These are phyloP conservation scores for Melikaiella ostensackeni DNA, from an alignment of 2,888 invertebrate genomes.

Conservation along the genomic window DNA sequence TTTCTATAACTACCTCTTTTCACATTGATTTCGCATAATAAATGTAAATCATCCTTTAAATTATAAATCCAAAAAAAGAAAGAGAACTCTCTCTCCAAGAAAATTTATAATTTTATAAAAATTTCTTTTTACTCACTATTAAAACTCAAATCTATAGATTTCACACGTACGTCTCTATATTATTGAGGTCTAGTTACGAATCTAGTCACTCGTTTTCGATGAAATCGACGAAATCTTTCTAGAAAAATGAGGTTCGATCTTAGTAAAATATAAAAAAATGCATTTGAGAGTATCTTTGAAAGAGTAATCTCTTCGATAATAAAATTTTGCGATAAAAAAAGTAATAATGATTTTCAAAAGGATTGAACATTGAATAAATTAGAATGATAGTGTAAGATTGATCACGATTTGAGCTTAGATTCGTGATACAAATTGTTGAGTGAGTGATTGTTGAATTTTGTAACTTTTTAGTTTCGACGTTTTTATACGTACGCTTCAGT, in stretches of 20 bases:
- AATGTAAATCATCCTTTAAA: too few species aligned
- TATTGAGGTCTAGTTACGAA: not conserved
- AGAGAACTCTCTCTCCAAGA: too few species aligned
- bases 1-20: too few species aligned
- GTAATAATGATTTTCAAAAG: not conserved
- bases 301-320: not conserved
- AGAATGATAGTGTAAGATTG: not conserved
- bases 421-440: conserved; percentile 20
- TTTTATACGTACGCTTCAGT: conserved; percentile 23
- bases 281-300: conserved; percentile 1
- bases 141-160: not conserved
- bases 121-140: not conserved
- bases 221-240: not conserved
- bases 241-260: not conserved
- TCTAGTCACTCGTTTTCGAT: conserved; percentile 5
- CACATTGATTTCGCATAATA: too few species aligned
- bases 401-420: conserved; percentile 11
- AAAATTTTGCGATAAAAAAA: not conserved
- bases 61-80: too few species aligned
- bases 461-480: not conserved
- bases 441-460: conserved; percentile 5
- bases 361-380: not conserved
- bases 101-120: too few species aligned
- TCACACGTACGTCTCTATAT: not conserved
- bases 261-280: not conserved